Base-by-base conservation (phyloP, 1,140 invertebrate species). In the Sinonovacula constricta region DNA sequence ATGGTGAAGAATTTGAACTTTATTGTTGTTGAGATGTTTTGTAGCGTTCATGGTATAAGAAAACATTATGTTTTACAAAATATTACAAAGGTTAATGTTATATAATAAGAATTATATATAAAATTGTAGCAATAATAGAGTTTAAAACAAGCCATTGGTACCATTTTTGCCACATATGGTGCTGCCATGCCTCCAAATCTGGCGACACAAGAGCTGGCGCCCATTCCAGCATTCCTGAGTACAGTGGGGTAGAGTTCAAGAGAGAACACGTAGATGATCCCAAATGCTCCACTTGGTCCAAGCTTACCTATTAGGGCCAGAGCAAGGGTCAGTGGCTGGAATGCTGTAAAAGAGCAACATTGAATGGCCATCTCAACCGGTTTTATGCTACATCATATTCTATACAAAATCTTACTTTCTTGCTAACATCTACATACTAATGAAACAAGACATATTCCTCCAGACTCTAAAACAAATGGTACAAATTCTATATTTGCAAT, bases 241-340 rank as follows among this genome's bases (percentile, higher is more conserved):
- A 95, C 93, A 0, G 96, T 98, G 3, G 97, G 96, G 85, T 95
- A 96, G 85, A 96, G 94, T 91, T 97, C 96, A 22, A 94, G 94
- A 7, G 95, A 94, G 86, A 95, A 95, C 51, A 96, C 92, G 85
- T 96, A 96, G 31, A 96, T 93, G 0, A 95, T 93, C 36, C 94
- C 95, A 80, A 88, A 90, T 18, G 82, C 81, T 24, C 82, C 80
- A 5, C 88, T 80, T 10, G 86, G 79, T 56, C 83, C 84, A 22
- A 85, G 93, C 90, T 96, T 97, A 15, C 95, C 95, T 18, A 94
- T 85, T 80, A 96, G 92, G 84, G 94, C 97, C 10, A 97, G 45
- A 2, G 66, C 59, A 24, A 83, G 39, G 4, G 81, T 83, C 18
- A 76, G 24, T 28, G 62, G 59, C 28, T 68, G 49, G 0, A 72